These are phyloP conservation scores for Chionomys nivalis DNA, from an alignment of 2,113 vertebrate species.

Conservation along the genomic window DNA sequence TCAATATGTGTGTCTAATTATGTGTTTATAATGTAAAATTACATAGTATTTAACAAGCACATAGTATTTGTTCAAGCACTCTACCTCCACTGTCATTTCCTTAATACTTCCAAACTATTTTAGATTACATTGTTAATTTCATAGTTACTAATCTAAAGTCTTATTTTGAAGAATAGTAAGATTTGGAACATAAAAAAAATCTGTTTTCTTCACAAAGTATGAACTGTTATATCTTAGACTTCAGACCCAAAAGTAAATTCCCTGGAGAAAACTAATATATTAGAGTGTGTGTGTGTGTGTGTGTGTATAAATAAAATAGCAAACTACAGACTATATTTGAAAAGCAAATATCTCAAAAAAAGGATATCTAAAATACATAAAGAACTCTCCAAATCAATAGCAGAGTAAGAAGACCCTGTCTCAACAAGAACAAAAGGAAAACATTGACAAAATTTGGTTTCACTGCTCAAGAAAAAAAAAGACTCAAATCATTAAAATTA, in stretches of 20 bases:
- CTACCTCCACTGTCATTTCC: background rate
- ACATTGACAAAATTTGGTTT: background rate
- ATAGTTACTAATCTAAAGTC: slow-evolving; percentile 43
- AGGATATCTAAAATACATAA: background rate
- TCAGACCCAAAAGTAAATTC: background rate
- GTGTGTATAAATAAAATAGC: background rate
- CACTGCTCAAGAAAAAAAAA: background rate
- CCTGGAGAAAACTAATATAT: background rate
- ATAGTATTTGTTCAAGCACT: background rate
- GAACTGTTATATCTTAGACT: background rate
- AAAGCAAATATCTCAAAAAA: background rate
- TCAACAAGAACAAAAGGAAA: background rate
- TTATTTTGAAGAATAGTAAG: slow-evolving; percentile 44
- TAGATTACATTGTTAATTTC: slow-evolving; percentile 32
- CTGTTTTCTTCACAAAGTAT: slow-evolving; percentile 33
- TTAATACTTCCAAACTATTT: slow-evolving; percentile 24
- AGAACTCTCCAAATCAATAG: background rate
- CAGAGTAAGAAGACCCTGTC: background rate
- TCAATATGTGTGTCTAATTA: slow-evolving; percentile 33
- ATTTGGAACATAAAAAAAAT: slow-evolving; percentile 26
- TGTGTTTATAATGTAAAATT: slow-evolving; percentile 53
- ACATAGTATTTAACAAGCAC: slow-evolving; percentile 8
- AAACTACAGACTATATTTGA: background rate
- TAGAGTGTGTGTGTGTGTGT: background rate
- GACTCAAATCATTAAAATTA: background rate